Conservation (phyloP, 2,888 invertebrate genomes). For the Prosapia bicincta region DNA sequence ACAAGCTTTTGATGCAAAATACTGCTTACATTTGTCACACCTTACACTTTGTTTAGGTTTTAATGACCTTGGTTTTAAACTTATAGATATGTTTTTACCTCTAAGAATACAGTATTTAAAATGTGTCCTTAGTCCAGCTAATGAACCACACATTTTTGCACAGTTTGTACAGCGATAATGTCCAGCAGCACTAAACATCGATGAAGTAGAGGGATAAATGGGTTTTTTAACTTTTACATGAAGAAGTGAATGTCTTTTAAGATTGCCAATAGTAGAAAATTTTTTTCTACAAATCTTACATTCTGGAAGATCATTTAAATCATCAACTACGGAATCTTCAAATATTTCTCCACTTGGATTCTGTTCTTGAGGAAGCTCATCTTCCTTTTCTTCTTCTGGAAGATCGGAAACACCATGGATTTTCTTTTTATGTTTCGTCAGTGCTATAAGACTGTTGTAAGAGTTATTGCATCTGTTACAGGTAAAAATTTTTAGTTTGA, state of each 20-base stretch:
- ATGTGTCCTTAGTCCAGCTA: background rate
- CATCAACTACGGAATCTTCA: conserved; percentile 5
- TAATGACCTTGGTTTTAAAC: background rate
- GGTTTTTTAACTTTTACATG: conserved; percentile 5
- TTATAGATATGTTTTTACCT: background rate
- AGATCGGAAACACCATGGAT: conserved; percentile 7
- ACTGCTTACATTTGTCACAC: conserved; percentile 24
- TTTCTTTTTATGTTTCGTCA: conserved; percentile 28
- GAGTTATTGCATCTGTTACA: conserved; percentile 31
- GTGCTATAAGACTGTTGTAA: conserved; percentile 24
- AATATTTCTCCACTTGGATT: background rate
- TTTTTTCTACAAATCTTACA: conserved; percentile 27
- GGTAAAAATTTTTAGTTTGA: conserved; percentile 32
- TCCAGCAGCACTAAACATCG: background rate
- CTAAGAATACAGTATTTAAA: background rate
- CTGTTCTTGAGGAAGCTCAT: background rate
- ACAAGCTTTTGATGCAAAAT: conserved; percentile 19
- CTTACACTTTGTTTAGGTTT: conserved; percentile 3
- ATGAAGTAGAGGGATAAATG: background rate
- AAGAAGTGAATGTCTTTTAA: conserved; percentile 24
- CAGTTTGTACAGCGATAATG: background rate
- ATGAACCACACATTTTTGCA: background rate
- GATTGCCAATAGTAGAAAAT: conserved; percentile 19
- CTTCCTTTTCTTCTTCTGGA: background rate
- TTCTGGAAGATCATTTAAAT: conserved; percentile 4